Percentiles rank a stretch among this genome's conserved stretches.
Evolutionary conservation across 2,888 invertebrate genomes (phyloP).

Genomic region (Euclidia mi): DNA sequence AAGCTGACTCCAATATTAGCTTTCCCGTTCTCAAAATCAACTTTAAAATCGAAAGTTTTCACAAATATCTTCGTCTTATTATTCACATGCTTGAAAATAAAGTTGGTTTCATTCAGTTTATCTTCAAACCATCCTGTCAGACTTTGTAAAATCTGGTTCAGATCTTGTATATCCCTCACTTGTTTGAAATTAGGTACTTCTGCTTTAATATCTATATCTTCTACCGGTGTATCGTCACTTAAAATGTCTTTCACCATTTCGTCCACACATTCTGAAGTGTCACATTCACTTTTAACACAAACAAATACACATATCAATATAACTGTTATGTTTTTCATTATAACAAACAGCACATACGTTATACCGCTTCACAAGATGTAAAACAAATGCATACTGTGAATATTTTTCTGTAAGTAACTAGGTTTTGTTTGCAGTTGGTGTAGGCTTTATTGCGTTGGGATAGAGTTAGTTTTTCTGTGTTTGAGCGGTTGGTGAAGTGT

Average conservation of each 20-base stretch:
- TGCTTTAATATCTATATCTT: conserved; percentile 48
- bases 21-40: conserved; percentile 39
- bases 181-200: conserved; percentile 54
- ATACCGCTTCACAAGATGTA: conserved; percentile 61
- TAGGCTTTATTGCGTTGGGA: conserved; percentile 10
- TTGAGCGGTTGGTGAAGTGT: conserved; percentile 25
- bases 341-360: conserved; percentile 68
- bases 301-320: conserved; percentile 51
- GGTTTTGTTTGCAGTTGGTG: not conserved
- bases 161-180: conserved; percentile 53
- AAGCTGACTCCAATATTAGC: conserved; percentile 45
- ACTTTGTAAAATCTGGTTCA: conserved; percentile 61
- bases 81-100: conserved; percentile 50
- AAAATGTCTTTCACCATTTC: conserved; percentile 64
- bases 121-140: conserved; percentile 66
- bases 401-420: conserved; percentile 35
- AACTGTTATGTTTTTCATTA: conserved; percentile 63
- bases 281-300: conserved; percentile 70
- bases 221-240: conserved; percentile 40
- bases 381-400: conserved; percentile 73
- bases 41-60: conserved; percentile 65
- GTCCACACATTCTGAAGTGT: conserved; percentile 65
- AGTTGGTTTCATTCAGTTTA: conserved; percentile 56
- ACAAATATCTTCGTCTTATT: conserved; percentile 71
- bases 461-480: conserved; percentile 38